A percentile compares a stretch with the other conserved stretches of the same genome.
phyloP scores from a whole-genome alignment of 2,888 invertebrate genomes.

The Callimorpha dominula region DNA sequence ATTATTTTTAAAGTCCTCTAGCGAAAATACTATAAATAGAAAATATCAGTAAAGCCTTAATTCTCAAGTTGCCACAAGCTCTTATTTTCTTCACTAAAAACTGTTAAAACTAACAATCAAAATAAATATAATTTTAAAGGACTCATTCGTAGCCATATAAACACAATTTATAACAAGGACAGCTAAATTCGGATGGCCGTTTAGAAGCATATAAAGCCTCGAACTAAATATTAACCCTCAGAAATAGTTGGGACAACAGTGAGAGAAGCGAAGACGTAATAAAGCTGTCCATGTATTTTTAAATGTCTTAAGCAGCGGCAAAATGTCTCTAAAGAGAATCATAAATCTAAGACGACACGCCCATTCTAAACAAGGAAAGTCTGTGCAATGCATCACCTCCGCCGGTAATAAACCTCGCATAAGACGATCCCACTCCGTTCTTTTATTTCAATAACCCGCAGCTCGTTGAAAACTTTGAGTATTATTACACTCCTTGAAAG shows the following conservation, averaged over 20 bases:
- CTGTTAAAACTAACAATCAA: conserved; percentile 4
- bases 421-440: conserved; percentile 61
- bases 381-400: conserved; percentile 66
- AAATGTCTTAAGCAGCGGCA: conserved; percentile 43
- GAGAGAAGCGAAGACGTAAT: conserved; percentile 36
- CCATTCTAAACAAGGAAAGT: conserved; percentile 65
- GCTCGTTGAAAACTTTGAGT: conserved; percentile 68
- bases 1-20: not conserved
- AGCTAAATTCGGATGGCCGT: conserved; percentile 45
- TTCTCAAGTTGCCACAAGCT: not conserved
- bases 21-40: not conserved
- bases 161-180: conserved; percentile 43
- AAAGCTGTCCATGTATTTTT: conserved; percentile 48
- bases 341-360: conserved; percentile 48
- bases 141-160: conserved; percentile 42
- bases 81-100: conserved; percentile 7
- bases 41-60: not conserved
- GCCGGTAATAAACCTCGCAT: conserved; percentile 66
- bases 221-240: conserved; percentile 45
- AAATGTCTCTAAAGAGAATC: conserved; percentile 39
- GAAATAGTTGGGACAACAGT: conserved; percentile 40
- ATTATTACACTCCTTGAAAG: conserved; percentile 68
- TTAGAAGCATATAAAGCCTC: conserved; percentile 45
- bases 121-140: conserved; percentile 47
- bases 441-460: conserved; percentile 77